Base-by-base conservation (phyloP, 2,888 invertebrate species). In the Hemistola chrysoprasaria region DNA sequence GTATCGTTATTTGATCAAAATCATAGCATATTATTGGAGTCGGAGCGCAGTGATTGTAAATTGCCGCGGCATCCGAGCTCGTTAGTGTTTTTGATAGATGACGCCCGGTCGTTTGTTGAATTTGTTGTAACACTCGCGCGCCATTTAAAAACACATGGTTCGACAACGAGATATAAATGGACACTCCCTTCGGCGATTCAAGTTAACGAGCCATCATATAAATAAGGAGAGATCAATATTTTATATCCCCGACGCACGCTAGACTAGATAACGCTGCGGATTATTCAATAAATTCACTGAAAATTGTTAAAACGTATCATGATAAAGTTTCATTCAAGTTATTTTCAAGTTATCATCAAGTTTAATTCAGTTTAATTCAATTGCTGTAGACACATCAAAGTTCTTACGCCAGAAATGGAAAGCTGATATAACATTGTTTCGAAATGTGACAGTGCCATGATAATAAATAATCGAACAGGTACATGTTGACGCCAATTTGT, bases 71-170 rank as follows among this genome's bases (percentile, higher is more conserved):
- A 81, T 85, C 81, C 65, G 63, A 70, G 81, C 84, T 88, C 87
- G 87, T 87, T 87, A 87, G 80, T 69, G 78, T 82, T 82, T 85
- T 85, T 87, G 88, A 88, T 87, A 87, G 86, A 88, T 87, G 86
- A 84, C 80, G 78, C 65, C 72, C 75, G 81, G 75, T 80, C 76
- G 81, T 83, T 83, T 80, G 86, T 86, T 78, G 81, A 79, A 84
- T 84, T 84, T 79, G 83, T 81, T 80, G 78, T 81, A 81, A 80
- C 80, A 78, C 75, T 72, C 71, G 74, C 68, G 69, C 71, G 61
- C 71, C 65, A 71, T 78, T 83, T 84, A 83, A 85, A 85, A 86
- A 82, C 81, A 82, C 74, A 78, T 68, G 70, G 78, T 80, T 83
- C 85, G 80, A 85, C 84, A 78, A 74, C 78, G 65, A 73, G 75